Base-by-base conservation (phyloP, 2,113 vertebrate genomes). In the Brachionichthys hirsutus region DNA sequence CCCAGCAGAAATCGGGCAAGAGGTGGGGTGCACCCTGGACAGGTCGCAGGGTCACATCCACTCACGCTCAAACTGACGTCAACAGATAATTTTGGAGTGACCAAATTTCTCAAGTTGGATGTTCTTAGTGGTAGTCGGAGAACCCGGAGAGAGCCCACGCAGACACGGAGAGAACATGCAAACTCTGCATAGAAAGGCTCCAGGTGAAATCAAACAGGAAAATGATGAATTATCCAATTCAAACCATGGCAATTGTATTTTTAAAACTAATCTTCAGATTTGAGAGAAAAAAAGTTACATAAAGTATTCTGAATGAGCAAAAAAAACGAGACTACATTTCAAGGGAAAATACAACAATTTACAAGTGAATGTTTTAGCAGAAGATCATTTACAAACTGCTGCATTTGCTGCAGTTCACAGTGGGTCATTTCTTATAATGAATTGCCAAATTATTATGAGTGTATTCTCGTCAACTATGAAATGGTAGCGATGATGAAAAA, bases 371-470 rank as follows among this genome's bases (percentile, higher is more conserved):
- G 18, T 59, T 69, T 68, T 47, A 54, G 35, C 41, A 49, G 53
- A 74, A 51, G 54, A 54, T 48, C 49, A 72, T 81, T 75, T 82
- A 59, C 60, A 51, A 20, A 22, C 56, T 49, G 48, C 64, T 51
- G 52, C 40, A 61, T 59, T 60, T 72, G 46, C 81, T 78, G 68
- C 64, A 70, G 69, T 86, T 87, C 79, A 87, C 77, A 73, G 41
- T 76, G 69, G 85, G 83, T 88, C 77, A 85, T 89, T 85, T 73
- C 75, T 77, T 72, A 51, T 83, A 84, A 89, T 87, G 85, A 89
- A 87, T 83, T 84, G 82, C 69, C 79, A 82, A 79, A 89, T 87
- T 82, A 88, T 75, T 66, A 73, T 71, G 77, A 85, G 74, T 80
- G 80, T 67, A 73, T 89, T 87, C 62, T 85, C 74, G 54, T 89